Evolutionary conservation across 2,888 invertebrate species (phyloP), one percentile per base, ranked within the genome.

Genomic region (Lamproptera curius): DNA sequence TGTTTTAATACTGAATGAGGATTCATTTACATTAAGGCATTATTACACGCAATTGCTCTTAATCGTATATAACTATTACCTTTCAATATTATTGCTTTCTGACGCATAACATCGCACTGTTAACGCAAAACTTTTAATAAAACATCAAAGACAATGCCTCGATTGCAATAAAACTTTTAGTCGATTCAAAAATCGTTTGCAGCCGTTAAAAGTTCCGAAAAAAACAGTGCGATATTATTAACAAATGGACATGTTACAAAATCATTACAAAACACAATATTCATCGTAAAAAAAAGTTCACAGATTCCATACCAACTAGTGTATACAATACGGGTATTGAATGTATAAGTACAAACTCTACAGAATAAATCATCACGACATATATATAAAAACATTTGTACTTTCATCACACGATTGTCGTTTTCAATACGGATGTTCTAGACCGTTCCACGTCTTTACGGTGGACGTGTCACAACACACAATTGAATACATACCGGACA

Each of bases 311-410:
- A 10, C 31, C 31, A 31, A 31, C 31, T n/a, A 31, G 31, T 31
- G 31, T 31, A 31, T 31, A 20, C 20, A 20, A 6, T 20, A 20
- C 20, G 6, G 6, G 31, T 31, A 11, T 11, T 13, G 13, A 11
- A 31, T 31, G 13, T 31, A 31, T 31, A 31, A 31, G 31, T 31
- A 31, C 31, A 31, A 31, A 31, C 31, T 28, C 28, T 31, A 31
- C 31, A n/a, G 4, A 31, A 31, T 11, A 31, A 10, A 31, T 10
- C 28, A 10, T n/a, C 9, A 10, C 9, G 10, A 28, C 9, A 28
- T 28, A 9, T n/a, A 5, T n/a, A n/a, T 31, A 11, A 31, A 31
- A 31, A 31, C 3, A 11, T 31, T 31, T 31, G 31, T 31, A 31
- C 31, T 31, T 31, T 31, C 31, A 31, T 31, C 31, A 11, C 11